Percentiles rank a stretch among this genome's conserved stretches.
Evolutionary conservation across 1,140 invertebrate genomes (phyloP).

Genomic region (Microplitis mediator): DNA sequence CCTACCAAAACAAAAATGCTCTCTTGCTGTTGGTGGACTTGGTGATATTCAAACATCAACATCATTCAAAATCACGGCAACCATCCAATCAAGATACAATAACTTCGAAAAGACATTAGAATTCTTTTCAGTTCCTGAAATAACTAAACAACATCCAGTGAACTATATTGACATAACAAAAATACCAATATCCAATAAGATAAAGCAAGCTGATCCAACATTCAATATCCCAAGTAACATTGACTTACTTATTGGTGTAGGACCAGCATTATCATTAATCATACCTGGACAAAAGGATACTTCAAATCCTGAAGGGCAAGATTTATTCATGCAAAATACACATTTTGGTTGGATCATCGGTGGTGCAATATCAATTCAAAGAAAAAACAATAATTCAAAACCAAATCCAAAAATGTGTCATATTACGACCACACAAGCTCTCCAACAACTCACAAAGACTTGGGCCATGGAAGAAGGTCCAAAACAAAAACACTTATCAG

Average conservation of each 20-base stretch:
- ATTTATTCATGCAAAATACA: constrained; percentile 25
- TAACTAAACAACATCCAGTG: background rate
- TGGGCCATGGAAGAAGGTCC: constrained; percentile 30
- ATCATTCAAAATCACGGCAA: background rate
- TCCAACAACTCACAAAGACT: constrained; percentile 13
- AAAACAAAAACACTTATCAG: background rate
- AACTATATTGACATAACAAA: background rate
- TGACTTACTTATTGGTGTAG: constrained; percentile 17
- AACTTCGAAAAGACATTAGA: background rate
- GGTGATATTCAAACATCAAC: background rate
- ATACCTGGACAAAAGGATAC: constrained; percentile 19
- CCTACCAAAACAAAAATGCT: background rate
- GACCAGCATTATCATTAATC: constrained; percentile 15
- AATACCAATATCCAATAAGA: constrained; percentile 6
- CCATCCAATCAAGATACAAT: constrained; percentile 5
- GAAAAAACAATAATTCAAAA: background rate
- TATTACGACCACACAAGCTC: constrained; percentile 1
- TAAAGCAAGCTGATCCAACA: constrained; percentile 24
- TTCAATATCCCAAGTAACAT: constrained; percentile 16
- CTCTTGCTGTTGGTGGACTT: background rate
- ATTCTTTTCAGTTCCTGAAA: constrained; percentile 10
- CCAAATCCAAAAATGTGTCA: background rate
- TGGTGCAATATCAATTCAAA: constrained; percentile 9
- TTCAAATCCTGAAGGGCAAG: background rate
- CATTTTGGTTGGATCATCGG: constrained; percentile 24